Evolutionary conservation across 2,888 invertebrate genomes (phyloP), one percentile per base, ranked within the genome.

Genomic region (Malthinus flaveolus): DNA sequence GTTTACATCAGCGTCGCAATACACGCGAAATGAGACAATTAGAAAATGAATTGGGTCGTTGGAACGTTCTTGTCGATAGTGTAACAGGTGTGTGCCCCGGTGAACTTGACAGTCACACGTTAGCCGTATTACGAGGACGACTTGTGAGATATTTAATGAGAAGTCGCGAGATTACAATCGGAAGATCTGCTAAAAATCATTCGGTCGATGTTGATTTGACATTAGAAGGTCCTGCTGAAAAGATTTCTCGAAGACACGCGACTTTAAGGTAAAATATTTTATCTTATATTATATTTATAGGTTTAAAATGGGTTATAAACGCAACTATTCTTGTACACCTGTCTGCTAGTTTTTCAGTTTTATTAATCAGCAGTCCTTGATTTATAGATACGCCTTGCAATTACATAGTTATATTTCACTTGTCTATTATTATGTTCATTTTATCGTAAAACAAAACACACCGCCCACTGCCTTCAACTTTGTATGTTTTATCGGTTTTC

Each of bases 71-170:
- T 61, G 95, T 97, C 11, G 96, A 97, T 77, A 92, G 91, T 32
- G 91, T 96, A 9, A 88, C 90, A 37, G 90, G 91, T 0, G 88
- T 90, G 1, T 90, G 89, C 63, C 88, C 89, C 8, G 89, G 90
- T 1, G 96, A 97, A 75, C 88, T 97, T 75, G 97, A 97, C 77
- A 90, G 89, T 76, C 94, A 95, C 77, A 97, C 97, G 0, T 83
- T 97, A 52, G 97, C 96, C 0, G 93, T 97, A 36, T 82, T 98
- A 32, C 83, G 95, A 31, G 97, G 97, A 0, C 85, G 95, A 50
- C 86, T 95, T 66, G 97, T 97, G 8, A 85, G 97, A 35, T 97
- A 95, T 78, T 84, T 97, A 49, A 97, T 97, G 95, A 83, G 95
- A 62, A 95, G 95, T 9, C 84, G 91, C 73, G 96, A 97, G 89